Conservation (phyloP, 2,797 vertebrate species). For the Lateolabrax maculatus region DNA sequence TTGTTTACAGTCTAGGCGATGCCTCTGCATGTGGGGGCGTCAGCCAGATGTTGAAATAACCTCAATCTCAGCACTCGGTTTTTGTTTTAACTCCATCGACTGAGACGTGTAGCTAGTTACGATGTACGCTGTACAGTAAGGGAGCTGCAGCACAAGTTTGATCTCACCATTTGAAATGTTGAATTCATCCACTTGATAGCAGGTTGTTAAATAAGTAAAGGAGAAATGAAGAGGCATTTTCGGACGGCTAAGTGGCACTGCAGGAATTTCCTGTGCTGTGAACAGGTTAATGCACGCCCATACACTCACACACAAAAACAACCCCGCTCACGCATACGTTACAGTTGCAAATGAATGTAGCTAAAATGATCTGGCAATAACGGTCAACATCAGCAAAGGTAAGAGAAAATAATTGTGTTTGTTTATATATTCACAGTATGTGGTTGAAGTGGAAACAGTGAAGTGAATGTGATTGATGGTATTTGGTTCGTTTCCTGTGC, state of each 20-base stretch:
- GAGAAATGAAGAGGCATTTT: slow-evolving; percentile 31
- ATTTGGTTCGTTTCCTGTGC: slow-evolving; percentile 48
- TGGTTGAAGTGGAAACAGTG: slow-evolving; percentile 21
- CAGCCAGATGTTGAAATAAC: slow-evolving; percentile 68
- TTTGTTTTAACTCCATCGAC: slow-evolving; percentile 39
- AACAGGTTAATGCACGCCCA: slow-evolving; percentile 9
- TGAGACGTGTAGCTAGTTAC: slow-evolving; percentile 26
- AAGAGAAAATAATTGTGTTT: slow-evolving; percentile 5
- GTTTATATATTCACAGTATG: not conserved
- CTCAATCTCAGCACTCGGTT: slow-evolving; percentile 32
- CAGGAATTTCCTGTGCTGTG: slow-evolving; percentile 9
- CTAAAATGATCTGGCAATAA: not conserved
- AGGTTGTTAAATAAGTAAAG: slow-evolving; percentile 6
- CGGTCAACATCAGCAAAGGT: not conserved
- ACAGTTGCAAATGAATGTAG: not conserved
- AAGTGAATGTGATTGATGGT: slow-evolving; percentile 54
- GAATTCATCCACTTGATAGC: slow-evolving; percentile 11
- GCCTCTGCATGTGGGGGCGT: slow-evolving; percentile 46
- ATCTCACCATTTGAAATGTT: slow-evolving; percentile 17
- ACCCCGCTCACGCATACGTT: not conserved
- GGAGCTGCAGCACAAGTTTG: not conserved
- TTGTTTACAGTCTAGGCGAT: slow-evolving; percentile 48
- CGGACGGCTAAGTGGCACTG: not conserved
- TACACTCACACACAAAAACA: not conserved
- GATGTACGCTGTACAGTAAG: slow-evolving; percentile 24